Evolutionary conservation across 2,797 vertebrate species (phyloP), one percentile per base, ranked within the genome.

Genomic region (Pygocentrus nattereri): DNA sequence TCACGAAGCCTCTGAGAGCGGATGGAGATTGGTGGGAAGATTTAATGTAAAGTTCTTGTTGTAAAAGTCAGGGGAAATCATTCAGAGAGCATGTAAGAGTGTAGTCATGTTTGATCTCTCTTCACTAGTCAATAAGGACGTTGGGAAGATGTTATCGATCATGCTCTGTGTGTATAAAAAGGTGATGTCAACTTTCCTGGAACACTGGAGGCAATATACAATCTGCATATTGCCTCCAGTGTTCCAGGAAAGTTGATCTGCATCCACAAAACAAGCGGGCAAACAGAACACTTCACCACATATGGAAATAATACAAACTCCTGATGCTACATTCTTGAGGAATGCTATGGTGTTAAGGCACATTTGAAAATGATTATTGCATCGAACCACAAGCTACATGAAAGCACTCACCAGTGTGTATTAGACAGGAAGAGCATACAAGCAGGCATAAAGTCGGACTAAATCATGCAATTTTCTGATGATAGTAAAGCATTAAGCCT

Each of bases 361-460:
- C 82, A 88, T 87, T 85, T 80, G 82, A 84, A 71, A 88, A 87
- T 82, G 84, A 86, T 86, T 88, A 86, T 52, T 81, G 72, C 52
- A 73, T 41, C 50, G 52, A 78, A 78, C 49, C 34, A 54, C 64
- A 64, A 84, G 86, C 87, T 76, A 74, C 80, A 82, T 74, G 82
- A 87, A 90, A 82, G 71, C 73, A 79, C 81, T 74, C 56, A 44
- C 67, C 80, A 84, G 81, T 4, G 34, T 73, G 84, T 44, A 80
- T 77, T 74, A 74, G 82, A 71, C 77, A 84, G 74, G 56, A 74
- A 79, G 18, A 54, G 52, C 34, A 54, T 44, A 74, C 44, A 68
- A 64, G 58, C 31, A 10, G 4, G 72, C 23, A 56, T 49, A 19
- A 41, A 52, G 27, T 21, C 44, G 16, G 58, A 56, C 69, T 65